These are phyloP conservation scores for Corydoras maculifer DNA, from an alignment of 2,113 vertebrate genomes.

Conservation along the genomic window DNA sequence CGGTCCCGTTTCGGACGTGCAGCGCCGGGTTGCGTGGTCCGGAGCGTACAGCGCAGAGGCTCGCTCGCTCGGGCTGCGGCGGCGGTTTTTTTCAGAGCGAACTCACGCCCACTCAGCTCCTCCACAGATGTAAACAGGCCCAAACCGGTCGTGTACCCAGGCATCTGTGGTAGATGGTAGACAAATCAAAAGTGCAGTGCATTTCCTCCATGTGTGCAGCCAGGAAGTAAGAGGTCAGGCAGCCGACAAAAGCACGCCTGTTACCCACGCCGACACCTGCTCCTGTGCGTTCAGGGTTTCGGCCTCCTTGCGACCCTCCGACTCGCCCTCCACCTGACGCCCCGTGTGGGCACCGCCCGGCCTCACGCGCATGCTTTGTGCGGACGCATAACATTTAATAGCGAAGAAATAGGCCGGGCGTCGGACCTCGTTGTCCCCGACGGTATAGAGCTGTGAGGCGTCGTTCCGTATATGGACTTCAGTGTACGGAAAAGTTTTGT, in stretches of 20 bases:
- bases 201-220: conserved; percentile 12
- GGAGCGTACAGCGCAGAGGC: not conserved
- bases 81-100: not conserved
- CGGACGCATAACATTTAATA: too few relatives aligned
- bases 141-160: not conserved
- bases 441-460: too few relatives aligned
- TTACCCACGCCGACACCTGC: not conserved
- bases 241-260: conserved; percentile 3
- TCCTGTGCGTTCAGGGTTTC: not conserved
- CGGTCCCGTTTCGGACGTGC: too few relatives aligned
- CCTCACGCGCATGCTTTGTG: too few relatives aligned
- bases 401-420: too few relatives aligned
- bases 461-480: too few relatives aligned
- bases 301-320: not conserved
- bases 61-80: not conserved
- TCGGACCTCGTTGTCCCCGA: too few relatives aligned
- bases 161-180: conserved; percentile 11
- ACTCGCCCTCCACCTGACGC: too few relatives aligned
- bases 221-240: conserved; percentile 32
- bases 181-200: not conserved
- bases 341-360: too few relatives aligned
- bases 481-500: too few relatives aligned
- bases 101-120: not conserved
- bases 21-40: not conserved
- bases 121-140: conserved; percentile 8